Evolutionary conservation across 2,888 invertebrate species (phyloP), one percentile per base, ranked within the genome.

Genomic region (Acrobasis suavella): DNA sequence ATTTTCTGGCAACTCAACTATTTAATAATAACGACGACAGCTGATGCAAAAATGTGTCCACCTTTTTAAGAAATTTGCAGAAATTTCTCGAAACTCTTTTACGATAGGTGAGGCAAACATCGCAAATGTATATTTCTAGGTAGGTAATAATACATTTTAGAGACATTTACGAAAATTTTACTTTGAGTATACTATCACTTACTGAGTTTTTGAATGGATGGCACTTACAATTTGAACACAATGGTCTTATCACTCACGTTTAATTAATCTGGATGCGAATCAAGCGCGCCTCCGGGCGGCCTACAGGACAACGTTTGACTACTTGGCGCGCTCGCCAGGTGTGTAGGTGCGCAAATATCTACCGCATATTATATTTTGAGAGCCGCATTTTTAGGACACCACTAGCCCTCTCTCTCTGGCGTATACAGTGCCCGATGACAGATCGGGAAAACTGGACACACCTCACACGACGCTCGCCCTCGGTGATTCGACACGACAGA

Each of bases 311-410:
- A 75, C 80, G 79, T 77, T 74, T 80, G 81, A 83, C 81, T 77
- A 80, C 75, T 82, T 82, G 84, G 82, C 85, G 74, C 76, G 72
- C 63, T 68, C 69, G 76, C 81, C 90, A 91, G 91, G 88, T 87
- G 83, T 76, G 80, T 72, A 71, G 70, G 76, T 69, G 80, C 78
- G 73, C 77, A 78, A 86, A 85, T 80, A 82, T 81, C 84, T 83
- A 86, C 77, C 77, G 80, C 85, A 79, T 82, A 84, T 79, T 85
- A 86, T 88, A 88, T 88, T 88, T 87, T 81, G 74, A 83, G 87
- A 83, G 71, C 74, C 76, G 72, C 82, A 82, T 81, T 84, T 82
- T 85, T 83, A 80, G 76, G 78, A 80, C 78, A 72, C 72, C 69
- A 69, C 70, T 70, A 74, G 65, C 73, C 66, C 67, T 79, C 81